Evolutionary conservation across 2,797 vertebrate species (phyloP), one percentile per base, ranked within the genome.

Genomic region (Dallia pectoralis): DNA sequence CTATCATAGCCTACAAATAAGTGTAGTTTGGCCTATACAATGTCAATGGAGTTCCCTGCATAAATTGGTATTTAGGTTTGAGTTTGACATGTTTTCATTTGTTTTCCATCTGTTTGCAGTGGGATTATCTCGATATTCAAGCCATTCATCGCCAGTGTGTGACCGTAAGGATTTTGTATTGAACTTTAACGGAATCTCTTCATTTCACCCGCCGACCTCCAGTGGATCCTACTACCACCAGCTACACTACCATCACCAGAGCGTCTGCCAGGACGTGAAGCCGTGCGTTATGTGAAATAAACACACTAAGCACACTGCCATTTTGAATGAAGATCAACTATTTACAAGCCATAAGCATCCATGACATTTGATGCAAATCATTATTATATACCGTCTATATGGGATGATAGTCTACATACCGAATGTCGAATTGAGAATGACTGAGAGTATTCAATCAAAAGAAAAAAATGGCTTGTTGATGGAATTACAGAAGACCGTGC

Each of bases 81-180:
- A 15, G 15, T 48, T 67, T 48, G 25, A 47, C 22, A 48, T 44
- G 40, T 44, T 44, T 25, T 25, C 15, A 19, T 44, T 29, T 29
- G 47, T 73, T 29, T 73, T 22, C 25, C 4, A 56, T n/a, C 68
- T 30, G 84, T 84, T 70, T 89, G 64, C 94, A 97, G 96, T 95
- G 89, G 97, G 96, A 79, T 86, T 98, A 85, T 95, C 97, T 83
- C 95, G 96, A 29, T 97, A 96, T 88, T 95, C 96, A 83, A 92
- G 93, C 72, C 96, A 97, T 86, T 92, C 97, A 0, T 90, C 94
- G 69, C 93, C 96, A 2, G 95, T 94, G 87, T 96, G 95, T 53
- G 97, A 98, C 93, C 90, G 95, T 85, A 98, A 98, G 85, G 97
- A 99, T 88, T 96, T 98, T 82, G 94, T 98, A 84, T 92, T 98